Percentiles rank a stretch among this genome's conserved stretches.
phyloP scores from a whole-genome alignment of 2,797 vertebrate genomes.

The Vultur gryphus region DNA sequence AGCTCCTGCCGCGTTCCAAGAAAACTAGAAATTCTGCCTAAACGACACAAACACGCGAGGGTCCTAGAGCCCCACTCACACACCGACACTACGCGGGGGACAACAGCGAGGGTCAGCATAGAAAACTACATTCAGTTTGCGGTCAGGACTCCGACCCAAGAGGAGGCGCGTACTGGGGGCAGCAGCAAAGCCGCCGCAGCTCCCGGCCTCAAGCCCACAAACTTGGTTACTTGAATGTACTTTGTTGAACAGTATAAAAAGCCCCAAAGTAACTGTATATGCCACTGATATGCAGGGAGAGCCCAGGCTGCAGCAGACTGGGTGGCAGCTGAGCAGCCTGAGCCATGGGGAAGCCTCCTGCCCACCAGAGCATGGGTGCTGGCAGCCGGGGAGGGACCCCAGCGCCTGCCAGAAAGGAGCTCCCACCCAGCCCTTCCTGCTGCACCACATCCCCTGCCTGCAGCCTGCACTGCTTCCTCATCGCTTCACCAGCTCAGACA shows the following conservation, averaged over 20 bases:
- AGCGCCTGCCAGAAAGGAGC: not conserved
- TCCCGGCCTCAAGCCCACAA: not conserved
- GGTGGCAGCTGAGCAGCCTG: not conserved
- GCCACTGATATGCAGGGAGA: not conserved
- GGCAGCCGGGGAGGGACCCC: not conserved
- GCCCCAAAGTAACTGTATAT: not conserved
- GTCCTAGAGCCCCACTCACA: not conserved
- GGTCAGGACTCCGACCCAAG: not conserved
- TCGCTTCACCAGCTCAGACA: fast-evolving
- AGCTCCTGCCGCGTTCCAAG: not conserved
- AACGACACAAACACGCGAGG: not conserved
- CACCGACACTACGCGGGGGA: not conserved
- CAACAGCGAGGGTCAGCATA: not conserved
- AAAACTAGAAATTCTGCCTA: not conserved
- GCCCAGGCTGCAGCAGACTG: no score
- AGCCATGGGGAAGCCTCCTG: not conserved
- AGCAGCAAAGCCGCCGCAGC: fast-evolving
- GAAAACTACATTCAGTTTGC: constrained; percentile 35
- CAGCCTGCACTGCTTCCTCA: not conserved
- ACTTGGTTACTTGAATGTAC: not conserved
- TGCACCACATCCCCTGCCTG: not conserved
- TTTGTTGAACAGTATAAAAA: not conserved
- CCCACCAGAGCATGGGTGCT: not conserved
- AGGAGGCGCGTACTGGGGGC: fast-evolving
- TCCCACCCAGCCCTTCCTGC: fast-evolving